Percentiles rank a stretch among this genome's conserved stretches.
Conservation (phyloP, 2,113 vertebrate species). For the Chionomys nivalis region DNA sequence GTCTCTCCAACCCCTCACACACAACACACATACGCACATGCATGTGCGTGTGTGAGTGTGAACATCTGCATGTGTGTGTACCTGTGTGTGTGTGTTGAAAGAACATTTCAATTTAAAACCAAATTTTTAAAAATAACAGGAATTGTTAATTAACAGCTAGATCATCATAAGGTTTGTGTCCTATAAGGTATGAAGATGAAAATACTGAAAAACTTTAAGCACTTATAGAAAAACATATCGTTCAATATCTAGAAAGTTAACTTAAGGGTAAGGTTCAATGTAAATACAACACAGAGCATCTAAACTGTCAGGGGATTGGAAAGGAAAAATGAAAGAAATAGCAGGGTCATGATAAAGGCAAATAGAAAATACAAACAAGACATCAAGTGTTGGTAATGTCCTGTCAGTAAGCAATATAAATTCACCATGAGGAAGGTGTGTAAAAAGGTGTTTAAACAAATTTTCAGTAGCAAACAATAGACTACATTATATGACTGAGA, state of each 20-base stretch:
- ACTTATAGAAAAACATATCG: not conserved
- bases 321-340: not conserved
- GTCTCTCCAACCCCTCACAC: not conserved
- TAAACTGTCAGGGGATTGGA: not conserved
- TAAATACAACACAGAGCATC: not conserved
- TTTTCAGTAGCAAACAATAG: not conserved
- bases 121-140: not conserved
- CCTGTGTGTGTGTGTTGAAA: constrained; percentile 7
- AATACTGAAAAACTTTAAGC: constrained; percentile 4
- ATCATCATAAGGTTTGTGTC: not conserved
- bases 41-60: not conserved
- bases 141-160: not conserved
- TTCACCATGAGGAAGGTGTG: not conserved
- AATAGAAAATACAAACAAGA: not conserved
- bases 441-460: not conserved
- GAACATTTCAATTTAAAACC: constrained; percentile 3
- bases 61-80: not conserved
- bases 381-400: not conserved
- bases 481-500: not conserved
- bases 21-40: not conserved
- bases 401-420: not conserved
- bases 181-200: not conserved
- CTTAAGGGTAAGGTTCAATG: not conserved
- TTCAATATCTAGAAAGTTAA: not conserved
- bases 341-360: not conserved